Conservation (phyloP, 2,113 vertebrate species). For the Lipophrys pholis region DNA sequence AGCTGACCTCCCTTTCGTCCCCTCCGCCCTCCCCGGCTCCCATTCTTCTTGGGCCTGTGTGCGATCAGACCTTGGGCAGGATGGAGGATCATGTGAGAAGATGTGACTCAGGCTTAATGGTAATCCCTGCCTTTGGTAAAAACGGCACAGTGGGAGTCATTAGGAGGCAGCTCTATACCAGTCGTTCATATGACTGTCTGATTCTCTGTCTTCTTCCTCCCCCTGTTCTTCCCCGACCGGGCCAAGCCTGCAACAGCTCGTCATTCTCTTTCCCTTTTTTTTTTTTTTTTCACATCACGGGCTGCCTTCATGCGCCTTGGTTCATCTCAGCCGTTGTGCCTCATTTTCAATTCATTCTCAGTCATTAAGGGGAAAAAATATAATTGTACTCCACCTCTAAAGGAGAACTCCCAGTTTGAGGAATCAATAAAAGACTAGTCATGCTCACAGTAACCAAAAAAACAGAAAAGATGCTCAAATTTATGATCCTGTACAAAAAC, state of each 20-base stretch:
- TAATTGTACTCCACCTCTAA: not conserved
- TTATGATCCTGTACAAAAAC: too few species aligned
- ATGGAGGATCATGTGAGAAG: constrained; percentile 80
- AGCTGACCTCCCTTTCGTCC: constrained; percentile 28
- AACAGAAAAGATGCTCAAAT: too few species aligned
- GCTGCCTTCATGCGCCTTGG: not conserved
- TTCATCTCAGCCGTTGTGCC: constrained; percentile 4
- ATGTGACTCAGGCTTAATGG: constrained; percentile 77
- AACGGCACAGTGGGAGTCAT: constrained; percentile 74
- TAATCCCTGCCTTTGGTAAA: constrained; percentile 79
- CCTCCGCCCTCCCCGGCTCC: not conserved
- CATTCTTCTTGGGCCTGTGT: constrained; percentile 34
- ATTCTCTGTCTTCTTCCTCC: not conserved
- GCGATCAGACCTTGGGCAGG: constrained; percentile 57
- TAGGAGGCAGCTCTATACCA: constrained; percentile 43
- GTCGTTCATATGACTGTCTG: constrained; percentile 64
- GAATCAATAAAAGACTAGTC: too few species aligned
- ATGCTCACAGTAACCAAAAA: too few species aligned
- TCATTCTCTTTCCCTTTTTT: constrained; percentile 8
- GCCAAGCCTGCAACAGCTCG: constrained; percentile 21
- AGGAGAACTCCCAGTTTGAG: not conserved
- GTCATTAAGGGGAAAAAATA: not conserved
- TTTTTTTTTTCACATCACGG: not conserved
- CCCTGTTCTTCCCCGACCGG: not conserved
- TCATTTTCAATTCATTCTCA: not conserved